phyloP scores from a whole-genome alignment of 2,797 vertebrate genomes.

The Danionella dracula region DNA sequence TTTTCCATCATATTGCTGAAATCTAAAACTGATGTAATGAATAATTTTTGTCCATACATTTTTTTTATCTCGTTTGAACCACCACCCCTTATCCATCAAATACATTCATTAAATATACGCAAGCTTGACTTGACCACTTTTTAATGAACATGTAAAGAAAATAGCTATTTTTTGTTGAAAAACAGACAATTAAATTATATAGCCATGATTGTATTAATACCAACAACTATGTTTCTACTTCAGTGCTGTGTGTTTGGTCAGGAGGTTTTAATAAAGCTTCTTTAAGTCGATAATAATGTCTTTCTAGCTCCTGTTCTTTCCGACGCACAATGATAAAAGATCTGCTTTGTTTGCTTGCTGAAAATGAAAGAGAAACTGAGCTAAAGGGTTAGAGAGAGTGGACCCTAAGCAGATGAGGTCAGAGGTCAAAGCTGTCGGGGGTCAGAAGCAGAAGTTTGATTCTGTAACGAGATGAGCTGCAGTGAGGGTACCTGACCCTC shows the following conservation, averaged over 20 bases:
- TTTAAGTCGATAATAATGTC: constrained; percentile 24
- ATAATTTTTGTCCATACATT: too few relatives aligned
- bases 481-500: constrained; percentile 16
- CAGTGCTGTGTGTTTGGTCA: not conserved
- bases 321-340: not conserved
- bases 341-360: constrained; percentile 13
- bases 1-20: too few relatives aligned
- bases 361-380: constrained; percentile 3
- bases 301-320: constrained; percentile 10
- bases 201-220: too few relatives aligned
- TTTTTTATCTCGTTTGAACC: too few relatives aligned
- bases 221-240: too few relatives aligned
- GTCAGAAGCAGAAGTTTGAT: constrained; percentile 20
- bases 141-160: too few relatives aligned
- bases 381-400: not conserved
- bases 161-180: too few relatives aligned
- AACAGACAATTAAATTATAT: too few relatives aligned
- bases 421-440: constrained; percentile 27
- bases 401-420: constrained; percentile 26
- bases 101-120: too few relatives aligned
- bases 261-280: constrained; percentile 1
- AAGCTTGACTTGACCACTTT: too few relatives aligned
- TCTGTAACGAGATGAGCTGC: constrained; percentile 19
- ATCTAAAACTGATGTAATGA: too few relatives aligned
- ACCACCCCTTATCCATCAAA: too few relatives aligned